Evolutionary conservation across 2,113 vertebrate species (phyloP).

Genomic region (Colossoma macropomum): DNA sequence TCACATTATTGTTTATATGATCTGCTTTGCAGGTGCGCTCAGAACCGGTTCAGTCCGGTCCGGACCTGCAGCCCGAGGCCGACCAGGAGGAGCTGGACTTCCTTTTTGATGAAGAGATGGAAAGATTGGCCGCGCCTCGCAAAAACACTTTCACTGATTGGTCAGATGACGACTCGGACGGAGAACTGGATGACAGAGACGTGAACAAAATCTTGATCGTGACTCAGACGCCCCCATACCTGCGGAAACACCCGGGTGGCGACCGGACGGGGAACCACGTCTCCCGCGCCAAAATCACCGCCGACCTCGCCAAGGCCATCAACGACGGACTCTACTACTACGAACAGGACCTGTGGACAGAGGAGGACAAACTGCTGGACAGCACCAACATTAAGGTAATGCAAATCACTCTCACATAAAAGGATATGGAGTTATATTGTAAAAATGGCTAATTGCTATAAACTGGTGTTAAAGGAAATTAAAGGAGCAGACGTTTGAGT

Average conservation of each 20-base stretch:
- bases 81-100: slow-evolving; percentile 92
- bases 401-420: slow-evolving; percentile 13
- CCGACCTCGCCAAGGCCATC: slow-evolving; percentile 93
- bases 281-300: slow-evolving; percentile 91
- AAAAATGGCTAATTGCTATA: no score
- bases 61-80: slow-evolving; percentile 57
- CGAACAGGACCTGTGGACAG: slow-evolving; percentile 91
- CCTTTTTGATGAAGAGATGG: slow-evolving; percentile 97
- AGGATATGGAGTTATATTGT: no score
- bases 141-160: slow-evolving; percentile 96
- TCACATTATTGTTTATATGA: neutral
- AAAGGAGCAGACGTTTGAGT: no score
- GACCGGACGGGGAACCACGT: slow-evolving; percentile 95
- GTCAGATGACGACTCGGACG: slow-evolving; percentile 96
- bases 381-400: slow-evolving; percentile 41
- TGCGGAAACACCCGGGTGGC: slow-evolving; percentile 93
- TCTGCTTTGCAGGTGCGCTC: slow-evolving; percentile 71
- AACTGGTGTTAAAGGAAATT: no score
- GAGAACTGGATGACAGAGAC: slow-evolving; percentile 93
- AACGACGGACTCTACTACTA: slow-evolving; percentile 99
- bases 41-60: slow-evolving; percentile 31
- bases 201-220: slow-evolving; percentile 99
- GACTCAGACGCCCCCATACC: slow-evolving; percentile 93
- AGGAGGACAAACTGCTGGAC: slow-evolving; percentile 35
- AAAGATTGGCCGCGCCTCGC: slow-evolving; percentile 80